phyloP scores from a whole-genome alignment of 2,888 invertebrate species.

The Blera fallax region DNA sequence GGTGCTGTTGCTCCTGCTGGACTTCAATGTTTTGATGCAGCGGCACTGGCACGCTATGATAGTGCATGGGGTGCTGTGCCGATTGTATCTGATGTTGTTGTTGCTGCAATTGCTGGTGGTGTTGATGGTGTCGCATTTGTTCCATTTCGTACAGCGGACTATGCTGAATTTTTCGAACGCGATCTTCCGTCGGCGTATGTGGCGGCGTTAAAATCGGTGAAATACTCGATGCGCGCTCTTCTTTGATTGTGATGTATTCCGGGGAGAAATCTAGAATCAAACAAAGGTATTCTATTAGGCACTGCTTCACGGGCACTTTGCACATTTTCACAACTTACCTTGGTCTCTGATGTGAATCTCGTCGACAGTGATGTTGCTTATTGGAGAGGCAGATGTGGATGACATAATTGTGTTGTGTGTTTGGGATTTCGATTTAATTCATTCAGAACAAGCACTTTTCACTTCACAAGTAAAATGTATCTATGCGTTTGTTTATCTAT shows the following conservation, averaged over 20 bases:
- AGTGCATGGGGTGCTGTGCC: constrained; percentile 80
- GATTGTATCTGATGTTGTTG: constrained; percentile 69
- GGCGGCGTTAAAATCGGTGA: constrained; percentile 87
- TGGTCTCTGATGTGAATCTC: constrained; percentile 80
- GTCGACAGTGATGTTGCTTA: constrained; percentile 82
- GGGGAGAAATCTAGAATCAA: constrained; percentile 83
- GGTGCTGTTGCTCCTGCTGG: constrained; percentile 73
- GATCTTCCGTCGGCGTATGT: constrained; percentile 86
- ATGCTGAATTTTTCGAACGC: constrained; percentile 73
- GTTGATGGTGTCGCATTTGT: constrained; percentile 76
- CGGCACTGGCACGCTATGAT: constrained; percentile 77
- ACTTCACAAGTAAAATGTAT: constrained; percentile 27
- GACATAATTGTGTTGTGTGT: constrained; percentile 78
- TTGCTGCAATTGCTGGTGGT: constrained; percentile 72
- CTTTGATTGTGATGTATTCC: constrained; percentile 85
- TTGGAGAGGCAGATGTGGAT: constrained; percentile 81
- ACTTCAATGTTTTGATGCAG: constrained; percentile 79
- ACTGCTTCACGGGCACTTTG: background rate
- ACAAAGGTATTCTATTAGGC: background rate
- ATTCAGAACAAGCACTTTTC: constrained; percentile 35
- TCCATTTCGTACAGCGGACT: constrained; percentile 77
- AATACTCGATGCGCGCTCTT: constrained; percentile 84
- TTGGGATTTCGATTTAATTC: constrained; percentile 12
- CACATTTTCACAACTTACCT: constrained; percentile 78
- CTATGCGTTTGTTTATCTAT: constrained; percentile 12